These are phyloP conservation scores for Acromyrmex charruanus DNA, from an alignment of 1,140 invertebrate genomes.

Conservation along the genomic window DNA sequence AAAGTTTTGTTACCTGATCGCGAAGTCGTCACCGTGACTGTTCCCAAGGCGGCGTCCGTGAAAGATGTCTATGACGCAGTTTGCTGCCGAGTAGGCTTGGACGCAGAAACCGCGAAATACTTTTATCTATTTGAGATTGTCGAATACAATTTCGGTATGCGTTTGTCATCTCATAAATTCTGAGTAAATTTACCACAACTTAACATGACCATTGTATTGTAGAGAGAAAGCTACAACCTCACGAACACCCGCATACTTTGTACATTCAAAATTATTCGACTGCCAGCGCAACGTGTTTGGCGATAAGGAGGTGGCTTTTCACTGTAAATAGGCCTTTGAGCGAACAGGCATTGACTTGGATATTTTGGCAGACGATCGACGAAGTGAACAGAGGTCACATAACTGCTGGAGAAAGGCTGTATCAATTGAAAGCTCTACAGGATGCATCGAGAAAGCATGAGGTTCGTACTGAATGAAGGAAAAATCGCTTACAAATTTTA, in stretches of 20 bases:
- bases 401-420: constrained; percentile 94
- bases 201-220: constrained; percentile 73
- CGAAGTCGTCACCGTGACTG: constrained; percentile 96
- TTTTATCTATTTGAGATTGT: constrained; percentile 99
- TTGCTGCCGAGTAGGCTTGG: constrained; percentile 94
- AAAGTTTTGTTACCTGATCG: constrained; percentile 94
- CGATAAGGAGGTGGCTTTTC: constrained; percentile 98
- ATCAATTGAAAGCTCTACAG: constrained; percentile 98
- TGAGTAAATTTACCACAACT: background rate
- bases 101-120: constrained; percentile 93
- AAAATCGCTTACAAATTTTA: background rate
- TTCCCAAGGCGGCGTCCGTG: constrained; percentile 96
- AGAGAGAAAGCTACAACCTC: constrained; percentile 97
- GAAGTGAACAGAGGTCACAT: constrained; percentile 98
- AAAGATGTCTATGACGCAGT: constrained; percentile 96
- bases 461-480: constrained; percentile 81
- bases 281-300: constrained; percentile 98
- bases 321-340: constrained; percentile 88
- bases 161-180: background rate
- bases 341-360: constrained; percentile 91
- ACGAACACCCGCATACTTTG: constrained; percentile 98
- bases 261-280: constrained; percentile 99
- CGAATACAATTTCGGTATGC: constrained; percentile 96
- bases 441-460: constrained; percentile 95
- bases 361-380: constrained; percentile 95